phyloP scores from a whole-genome alignment of 2,888 invertebrate genomes.

The Drosophila crucigera region DNA sequence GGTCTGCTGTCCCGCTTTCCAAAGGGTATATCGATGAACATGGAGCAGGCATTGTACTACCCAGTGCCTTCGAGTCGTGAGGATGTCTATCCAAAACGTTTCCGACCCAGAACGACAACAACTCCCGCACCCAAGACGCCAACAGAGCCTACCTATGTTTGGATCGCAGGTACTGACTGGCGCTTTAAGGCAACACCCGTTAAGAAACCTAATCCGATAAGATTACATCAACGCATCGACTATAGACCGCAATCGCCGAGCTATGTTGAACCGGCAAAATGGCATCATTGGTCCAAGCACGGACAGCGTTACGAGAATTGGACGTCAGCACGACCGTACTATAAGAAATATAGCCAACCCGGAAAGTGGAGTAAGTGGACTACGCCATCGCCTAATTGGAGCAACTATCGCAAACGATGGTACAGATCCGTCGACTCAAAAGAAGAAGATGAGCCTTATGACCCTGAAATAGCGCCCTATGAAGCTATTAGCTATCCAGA shows the following conservation, averaged over 20 bases:
- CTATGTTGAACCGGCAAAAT: conserved; percentile 56
- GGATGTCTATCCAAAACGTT: conserved; percentile 82
- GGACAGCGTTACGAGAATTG: conserved; percentile 68
- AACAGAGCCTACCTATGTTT: conserved; percentile 68
- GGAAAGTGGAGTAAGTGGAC: conserved; percentile 75
- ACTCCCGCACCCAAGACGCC: conserved; percentile 59
- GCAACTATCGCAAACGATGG: conserved; percentile 59
- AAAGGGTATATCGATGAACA: conserved; percentile 65
- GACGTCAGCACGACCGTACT: conserved; percentile 48
- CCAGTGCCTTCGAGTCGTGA: conserved; percentile 75
- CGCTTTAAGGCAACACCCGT: conserved; percentile 75
- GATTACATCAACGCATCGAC: conserved; percentile 74
- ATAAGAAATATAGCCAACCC: conserved; percentile 34
- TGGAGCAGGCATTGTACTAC: conserved; percentile 81
- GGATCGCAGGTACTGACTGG: conserved; percentile 79
- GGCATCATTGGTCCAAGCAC: conserved; percentile 72
- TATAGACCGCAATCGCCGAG: conserved; percentile 40
- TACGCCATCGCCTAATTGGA: conserved; percentile 65
- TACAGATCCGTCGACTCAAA: conserved; percentile 29
- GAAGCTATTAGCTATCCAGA: conserved; percentile 62
- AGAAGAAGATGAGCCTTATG: conserved; percentile 32
- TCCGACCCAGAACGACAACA: conserved; percentile 70
- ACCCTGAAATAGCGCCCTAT: conserved; percentile 58
- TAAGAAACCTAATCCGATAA: conserved; percentile 64
- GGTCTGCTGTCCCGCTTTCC: conserved; percentile 74